Conservation (phyloP, 2,888 invertebrate species). For the Pemphredon lugubris region DNA sequence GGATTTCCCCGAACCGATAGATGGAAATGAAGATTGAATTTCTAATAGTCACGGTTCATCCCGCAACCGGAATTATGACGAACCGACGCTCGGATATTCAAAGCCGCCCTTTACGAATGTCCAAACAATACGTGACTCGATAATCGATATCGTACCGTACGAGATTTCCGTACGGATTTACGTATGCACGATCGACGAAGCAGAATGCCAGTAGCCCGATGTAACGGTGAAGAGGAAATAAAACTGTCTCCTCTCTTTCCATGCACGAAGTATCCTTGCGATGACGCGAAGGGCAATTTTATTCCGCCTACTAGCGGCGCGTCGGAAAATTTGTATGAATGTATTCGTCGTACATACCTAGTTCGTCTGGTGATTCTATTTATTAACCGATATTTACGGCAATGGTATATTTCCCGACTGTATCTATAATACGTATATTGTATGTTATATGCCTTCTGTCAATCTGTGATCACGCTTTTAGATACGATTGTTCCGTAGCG, state of each 20-base stretch:
- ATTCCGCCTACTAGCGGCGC: background rate
- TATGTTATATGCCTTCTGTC: constrained; percentile 77
- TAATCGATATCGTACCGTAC: too few relatives aligned
- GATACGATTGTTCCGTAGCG: constrained; percentile 66
- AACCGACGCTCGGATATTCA: too few relatives aligned
- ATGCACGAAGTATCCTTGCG: background rate
- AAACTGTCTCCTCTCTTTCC: background rate
- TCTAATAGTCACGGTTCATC: too few relatives aligned
- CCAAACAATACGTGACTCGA: too few relatives aligned
- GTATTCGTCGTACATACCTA: constrained; percentile 19
- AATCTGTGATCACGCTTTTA: constrained; percentile 78
- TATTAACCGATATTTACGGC: constrained; percentile 45
- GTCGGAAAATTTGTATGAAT: constrained; percentile 1
- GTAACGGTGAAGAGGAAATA: background rate
- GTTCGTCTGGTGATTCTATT: constrained; percentile 44
- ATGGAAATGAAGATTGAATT: too few relatives aligned
- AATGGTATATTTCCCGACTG: constrained; percentile 56
- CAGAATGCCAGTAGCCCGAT: background rate
- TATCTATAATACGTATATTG: constrained; percentile 61
- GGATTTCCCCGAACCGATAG: too few relatives aligned
- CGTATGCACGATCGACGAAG: too few relatives aligned
- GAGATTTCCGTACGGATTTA: too few relatives aligned
- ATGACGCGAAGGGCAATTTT: background rate
- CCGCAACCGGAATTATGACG: too few relatives aligned
- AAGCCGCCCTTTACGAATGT: too few relatives aligned